phyloP scores from a whole-genome alignment of 2,113 vertebrate species.

The Xiphophorus hellerii region DNA sequence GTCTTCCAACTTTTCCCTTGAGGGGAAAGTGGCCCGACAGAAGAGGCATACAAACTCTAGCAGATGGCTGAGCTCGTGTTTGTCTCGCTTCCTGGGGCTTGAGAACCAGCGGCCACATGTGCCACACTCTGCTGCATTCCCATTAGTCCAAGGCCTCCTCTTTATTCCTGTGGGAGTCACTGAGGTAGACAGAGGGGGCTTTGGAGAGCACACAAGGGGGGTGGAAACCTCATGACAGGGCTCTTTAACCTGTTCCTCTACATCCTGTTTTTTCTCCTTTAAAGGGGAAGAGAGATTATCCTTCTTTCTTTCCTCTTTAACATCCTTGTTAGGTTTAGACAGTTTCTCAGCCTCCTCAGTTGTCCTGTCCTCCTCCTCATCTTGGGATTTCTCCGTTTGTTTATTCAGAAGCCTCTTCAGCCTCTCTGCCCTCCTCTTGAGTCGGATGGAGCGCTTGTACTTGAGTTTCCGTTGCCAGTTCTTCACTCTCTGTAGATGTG shows the following conservation, averaged over 20 bases:
- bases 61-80: conserved; percentile 87
- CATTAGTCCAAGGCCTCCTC: conserved; percentile 72
- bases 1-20: conserved; percentile 80
- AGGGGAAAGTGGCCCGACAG: conserved; percentile 79
- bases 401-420: conserved; percentile 67
- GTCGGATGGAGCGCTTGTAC: conserved; percentile 79
- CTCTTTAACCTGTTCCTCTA: conserved; percentile 46
- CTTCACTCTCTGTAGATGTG: conserved; percentile 81
- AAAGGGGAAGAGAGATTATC: conserved; percentile 27
- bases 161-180: conserved; percentile 60
- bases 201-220: conserved; percentile 58
- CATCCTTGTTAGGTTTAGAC: conserved; percentile 32
- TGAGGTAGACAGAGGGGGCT: conserved; percentile 64
- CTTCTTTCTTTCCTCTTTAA: conserved; percentile 40
- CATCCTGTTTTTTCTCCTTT: conserved; percentile 62
- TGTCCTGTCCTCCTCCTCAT: conserved; percentile 51
- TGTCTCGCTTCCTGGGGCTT: conserved; percentile 84
- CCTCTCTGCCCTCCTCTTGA: conserved; percentile 81
- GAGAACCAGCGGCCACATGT: conserved; percentile 87
- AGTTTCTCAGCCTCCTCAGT: conserved; percentile 32
- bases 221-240: conserved; percentile 29
- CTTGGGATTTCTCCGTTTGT: conserved; percentile 60
- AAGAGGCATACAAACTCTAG: conserved; percentile 82
- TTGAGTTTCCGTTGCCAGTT: conserved; percentile 83
- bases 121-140: conserved; percentile 82